Evolutionary conservation across 2,113 vertebrate genomes (phyloP).

Genomic region (Pionites leucogaster): DNA sequence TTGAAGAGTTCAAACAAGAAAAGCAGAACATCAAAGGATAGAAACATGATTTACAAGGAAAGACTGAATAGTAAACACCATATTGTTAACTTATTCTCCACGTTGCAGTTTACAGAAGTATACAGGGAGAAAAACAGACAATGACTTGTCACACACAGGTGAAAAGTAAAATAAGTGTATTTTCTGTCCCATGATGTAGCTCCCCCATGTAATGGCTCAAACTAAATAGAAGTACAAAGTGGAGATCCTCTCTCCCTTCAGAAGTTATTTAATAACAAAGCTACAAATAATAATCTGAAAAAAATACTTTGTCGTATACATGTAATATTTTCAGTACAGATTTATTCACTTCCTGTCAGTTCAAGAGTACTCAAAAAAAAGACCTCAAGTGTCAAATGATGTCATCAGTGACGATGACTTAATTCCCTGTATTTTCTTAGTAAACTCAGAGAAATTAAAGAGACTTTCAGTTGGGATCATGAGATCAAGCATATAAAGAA

Average conservation of each 20-base stretch:
- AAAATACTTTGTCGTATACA: not conserved
- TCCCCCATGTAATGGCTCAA: no score
- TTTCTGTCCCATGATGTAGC: not conserved
- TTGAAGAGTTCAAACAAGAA: not conserved
- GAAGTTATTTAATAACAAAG: not conserved
- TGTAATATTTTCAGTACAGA: not conserved
- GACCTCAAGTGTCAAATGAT: not conserved
- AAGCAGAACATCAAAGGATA: not conserved
- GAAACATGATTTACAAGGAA: not conserved
- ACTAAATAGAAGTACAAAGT: not conserved
- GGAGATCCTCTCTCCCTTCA: not conserved
- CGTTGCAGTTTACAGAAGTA: not conserved
- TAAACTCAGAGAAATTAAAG: not conserved
- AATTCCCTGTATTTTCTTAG: not conserved
- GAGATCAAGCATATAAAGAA: not conserved
- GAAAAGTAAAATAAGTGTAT: not conserved
- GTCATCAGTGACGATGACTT: not conserved
- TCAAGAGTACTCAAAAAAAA: not conserved
- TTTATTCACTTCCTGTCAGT: not conserved
- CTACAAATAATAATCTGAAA: not conserved
- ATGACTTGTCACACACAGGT: not conserved
- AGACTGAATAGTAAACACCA: rapidly evolving
- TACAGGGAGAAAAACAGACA: not conserved
- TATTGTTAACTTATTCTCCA: not conserved
- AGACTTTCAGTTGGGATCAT: not conserved